Evolutionary conservation across 2,888 invertebrate genomes (phyloP).

Genomic region (Perizoma flavofasciatum): DNA sequence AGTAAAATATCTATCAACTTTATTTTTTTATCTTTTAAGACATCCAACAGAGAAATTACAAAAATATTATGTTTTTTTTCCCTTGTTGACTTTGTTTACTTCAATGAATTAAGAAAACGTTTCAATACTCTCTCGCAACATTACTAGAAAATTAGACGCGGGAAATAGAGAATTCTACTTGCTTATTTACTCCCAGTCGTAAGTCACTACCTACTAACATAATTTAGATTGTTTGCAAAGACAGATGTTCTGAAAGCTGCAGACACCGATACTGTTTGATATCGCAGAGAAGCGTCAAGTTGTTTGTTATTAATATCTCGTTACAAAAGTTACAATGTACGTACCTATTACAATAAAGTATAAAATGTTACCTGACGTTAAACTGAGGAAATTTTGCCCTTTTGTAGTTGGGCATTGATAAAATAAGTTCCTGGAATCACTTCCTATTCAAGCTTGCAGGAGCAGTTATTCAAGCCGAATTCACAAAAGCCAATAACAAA

Average conservation of each 20-base stretch:
- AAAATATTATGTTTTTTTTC: too few relatives aligned
- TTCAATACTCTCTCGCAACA: neutral
- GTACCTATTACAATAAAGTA: too few relatives aligned
- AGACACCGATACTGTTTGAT: neutral
- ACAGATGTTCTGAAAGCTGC: neutral
- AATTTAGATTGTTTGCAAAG: neutral
- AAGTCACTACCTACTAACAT: neutral
- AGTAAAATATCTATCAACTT: too few relatives aligned
- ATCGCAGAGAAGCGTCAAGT: neutral
- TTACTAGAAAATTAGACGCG: neutral
- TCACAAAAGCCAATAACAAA: slow-evolving; percentile 43
- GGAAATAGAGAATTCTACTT: neutral
- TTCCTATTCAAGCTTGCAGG: slow-evolving; percentile 14
- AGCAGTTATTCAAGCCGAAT: slow-evolving; percentile 30
- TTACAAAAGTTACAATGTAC: neutral
- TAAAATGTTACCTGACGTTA: too few relatives aligned
- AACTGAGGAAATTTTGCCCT: too few relatives aligned
- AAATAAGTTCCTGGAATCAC: slow-evolving; percentile 6
- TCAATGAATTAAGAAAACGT: too few relatives aligned
- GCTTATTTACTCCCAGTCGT: neutral
- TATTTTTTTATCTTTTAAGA: too few relatives aligned
- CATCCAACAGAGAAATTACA: too few relatives aligned
- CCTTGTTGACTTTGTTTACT: too few relatives aligned
- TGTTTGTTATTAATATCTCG: neutral
- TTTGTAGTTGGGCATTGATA: neutral